Conservation (phyloP, 2,113 vertebrate species). For the Numenius arquata region DNA sequence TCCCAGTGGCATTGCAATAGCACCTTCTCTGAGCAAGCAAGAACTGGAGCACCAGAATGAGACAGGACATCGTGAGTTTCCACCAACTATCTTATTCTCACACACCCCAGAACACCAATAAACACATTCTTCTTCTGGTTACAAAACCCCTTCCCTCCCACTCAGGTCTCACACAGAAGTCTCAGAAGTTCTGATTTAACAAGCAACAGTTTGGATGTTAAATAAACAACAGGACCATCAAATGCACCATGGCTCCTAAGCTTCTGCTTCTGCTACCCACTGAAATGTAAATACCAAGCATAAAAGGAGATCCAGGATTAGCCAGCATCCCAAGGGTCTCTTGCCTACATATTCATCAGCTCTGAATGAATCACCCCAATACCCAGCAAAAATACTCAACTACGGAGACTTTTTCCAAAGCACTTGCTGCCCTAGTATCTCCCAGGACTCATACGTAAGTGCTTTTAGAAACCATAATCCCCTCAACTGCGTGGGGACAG, state of each 20-base stretch:
- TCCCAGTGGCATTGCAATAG: not conserved
- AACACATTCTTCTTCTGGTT: slow-evolving; percentile 31
- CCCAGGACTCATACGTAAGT: not conserved
- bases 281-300: slow-evolving; percentile 18
- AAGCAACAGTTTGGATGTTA: slow-evolving; percentile 16
- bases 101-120: not conserved
- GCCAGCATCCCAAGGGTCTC: not conserved
- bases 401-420: not conserved
- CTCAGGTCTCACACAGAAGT: slow-evolving; percentile 32
- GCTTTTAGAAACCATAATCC: not conserved
- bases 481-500: not conserved
- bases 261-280: slow-evolving; percentile 26
- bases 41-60: not conserved
- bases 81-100: not conserved
- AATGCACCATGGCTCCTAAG: not conserved
- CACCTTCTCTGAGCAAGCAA: not conserved
- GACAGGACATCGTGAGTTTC: not conserved
- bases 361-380: not conserved
- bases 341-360: not conserved
- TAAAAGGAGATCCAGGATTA: not conserved
- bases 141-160: slow-evolving; percentile 46
- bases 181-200: slow-evolving; percentile 50
- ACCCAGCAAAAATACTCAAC: not conserved
- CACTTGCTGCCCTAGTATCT: not conserved
- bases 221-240: slow-evolving; percentile 57